phyloP scores from a whole-genome alignment of 2,113 vertebrate species.

The Grammomys dolichurus region DNA sequence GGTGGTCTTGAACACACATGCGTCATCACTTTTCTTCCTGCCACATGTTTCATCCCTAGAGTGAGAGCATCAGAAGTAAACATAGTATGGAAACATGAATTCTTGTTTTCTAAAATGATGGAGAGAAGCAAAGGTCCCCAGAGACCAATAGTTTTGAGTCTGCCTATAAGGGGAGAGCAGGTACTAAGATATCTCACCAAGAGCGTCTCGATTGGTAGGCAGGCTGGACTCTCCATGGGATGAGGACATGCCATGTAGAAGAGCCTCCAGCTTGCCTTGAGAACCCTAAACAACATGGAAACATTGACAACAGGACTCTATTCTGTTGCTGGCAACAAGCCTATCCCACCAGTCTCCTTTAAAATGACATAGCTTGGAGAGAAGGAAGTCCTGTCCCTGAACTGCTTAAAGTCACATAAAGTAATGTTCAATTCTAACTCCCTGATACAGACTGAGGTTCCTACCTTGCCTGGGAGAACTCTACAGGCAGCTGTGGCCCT shows the following conservation, averaged over 20 bases:
- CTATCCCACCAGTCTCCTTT: neutral
- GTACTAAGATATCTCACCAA: conserved; percentile 72
- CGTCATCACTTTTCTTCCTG: neutral
- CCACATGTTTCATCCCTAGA: neutral
- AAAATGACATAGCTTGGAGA: neutral
- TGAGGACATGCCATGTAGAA: conserved; percentile 50
- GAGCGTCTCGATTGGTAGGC: conserved; percentile 68
- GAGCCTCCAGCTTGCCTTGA: conserved; percentile 76
- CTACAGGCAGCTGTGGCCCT: neutral
- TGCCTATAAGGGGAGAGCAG: neutral
- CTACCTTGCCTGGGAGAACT: neutral
- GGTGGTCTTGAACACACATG: neutral
- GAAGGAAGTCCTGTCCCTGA: neutral
- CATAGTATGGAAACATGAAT: fast-evolving
- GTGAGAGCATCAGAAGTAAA: neutral
- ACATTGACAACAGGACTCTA: conserved; percentile 42
- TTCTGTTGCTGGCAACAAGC: neutral
- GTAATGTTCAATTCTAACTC: neutral
- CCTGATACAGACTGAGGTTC: neutral
- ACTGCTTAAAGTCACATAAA: neutral
- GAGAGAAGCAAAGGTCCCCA: neutral
- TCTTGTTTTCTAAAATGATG: neutral
- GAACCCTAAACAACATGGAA: conserved; percentile 74
- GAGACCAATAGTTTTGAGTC: too few species aligned
- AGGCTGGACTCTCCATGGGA: conserved; percentile 76